These are phyloP conservation scores for Hylia prasina DNA, from an alignment of 2,113 vertebrate species.

Conservation along the genomic window DNA sequence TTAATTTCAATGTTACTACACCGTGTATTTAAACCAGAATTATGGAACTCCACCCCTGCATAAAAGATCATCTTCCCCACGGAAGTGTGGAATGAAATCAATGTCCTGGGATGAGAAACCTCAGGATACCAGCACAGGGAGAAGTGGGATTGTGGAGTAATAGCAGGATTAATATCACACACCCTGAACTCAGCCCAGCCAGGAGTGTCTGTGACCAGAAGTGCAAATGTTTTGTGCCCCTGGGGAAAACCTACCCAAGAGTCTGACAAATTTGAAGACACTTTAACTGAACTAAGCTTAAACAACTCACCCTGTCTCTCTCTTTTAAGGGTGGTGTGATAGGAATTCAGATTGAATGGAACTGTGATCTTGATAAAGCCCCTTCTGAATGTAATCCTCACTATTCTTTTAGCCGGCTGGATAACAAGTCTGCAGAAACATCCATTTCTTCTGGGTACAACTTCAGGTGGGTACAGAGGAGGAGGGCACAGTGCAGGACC, in stretches of 20 bases:
- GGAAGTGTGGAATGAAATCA: background rate
- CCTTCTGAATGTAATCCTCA: constrained; percentile 83
- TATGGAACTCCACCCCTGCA: background rate
- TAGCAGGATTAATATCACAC: no score
- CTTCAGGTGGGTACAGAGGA: constrained; percentile 80
- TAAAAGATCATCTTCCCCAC: background rate
- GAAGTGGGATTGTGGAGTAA: background rate
- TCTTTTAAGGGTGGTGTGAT: constrained; percentile 87
- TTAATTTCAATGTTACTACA: background rate
- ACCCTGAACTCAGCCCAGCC: background rate
- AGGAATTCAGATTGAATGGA: constrained; percentile 91
- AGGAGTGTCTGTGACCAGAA: background rate
- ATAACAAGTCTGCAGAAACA: constrained; percentile 72
- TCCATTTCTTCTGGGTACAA: constrained; percentile 89
- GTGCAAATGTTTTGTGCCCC: background rate
- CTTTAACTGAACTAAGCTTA: background rate
- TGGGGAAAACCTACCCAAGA: background rate
- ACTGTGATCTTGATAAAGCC: constrained; percentile 91
- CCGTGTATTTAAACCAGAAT: background rate
- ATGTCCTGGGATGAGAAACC: background rate
- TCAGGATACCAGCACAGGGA: background rate
- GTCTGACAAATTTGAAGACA: background rate
- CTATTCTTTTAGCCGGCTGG: constrained; percentile 91
- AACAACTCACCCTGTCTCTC: constrained; percentile 45
- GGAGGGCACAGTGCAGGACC: background rate